phyloP scores from a whole-genome alignment of 2,113 vertebrate species.

The Sapayoa aenigma region DNA sequence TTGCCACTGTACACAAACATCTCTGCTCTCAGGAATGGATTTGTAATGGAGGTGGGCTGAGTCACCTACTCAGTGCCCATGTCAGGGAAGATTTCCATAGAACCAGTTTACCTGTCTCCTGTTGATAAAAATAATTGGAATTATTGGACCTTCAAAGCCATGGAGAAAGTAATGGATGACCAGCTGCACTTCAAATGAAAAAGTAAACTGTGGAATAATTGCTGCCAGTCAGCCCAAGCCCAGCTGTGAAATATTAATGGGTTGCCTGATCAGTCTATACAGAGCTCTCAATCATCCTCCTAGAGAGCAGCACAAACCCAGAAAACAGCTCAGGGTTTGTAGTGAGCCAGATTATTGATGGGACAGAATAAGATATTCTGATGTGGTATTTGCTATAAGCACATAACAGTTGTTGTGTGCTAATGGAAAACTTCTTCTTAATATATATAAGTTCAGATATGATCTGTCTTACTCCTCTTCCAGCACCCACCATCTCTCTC shows the following conservation, averaged over 20 bases:
- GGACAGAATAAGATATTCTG: background rate
- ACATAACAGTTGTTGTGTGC: background rate
- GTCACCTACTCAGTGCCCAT: background rate
- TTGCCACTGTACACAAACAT: background rate
- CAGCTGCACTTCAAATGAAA: constrained; percentile 20
- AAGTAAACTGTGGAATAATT: constrained; percentile 38
- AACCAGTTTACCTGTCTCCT: background rate
- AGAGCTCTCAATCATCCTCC: constrained; percentile 30
- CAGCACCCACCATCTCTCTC: background rate
- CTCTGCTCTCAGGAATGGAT: background rate
- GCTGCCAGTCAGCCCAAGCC: constrained; percentile 9
- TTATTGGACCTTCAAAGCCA: constrained; percentile 6
- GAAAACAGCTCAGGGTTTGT: background rate
- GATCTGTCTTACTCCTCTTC: background rate
- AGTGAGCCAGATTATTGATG: background rate
- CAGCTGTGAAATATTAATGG: constrained; percentile 45
- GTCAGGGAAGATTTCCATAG: background rate
- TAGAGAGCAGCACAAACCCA: background rate
- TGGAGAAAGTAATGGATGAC: constrained; percentile 46
- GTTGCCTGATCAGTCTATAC: constrained; percentile 29
- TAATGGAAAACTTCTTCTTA: background rate
- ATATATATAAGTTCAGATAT: background rate
- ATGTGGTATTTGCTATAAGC: background rate
- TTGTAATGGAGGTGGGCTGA: background rate
- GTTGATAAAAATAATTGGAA: constrained; percentile 47